These are phyloP conservation scores for Phenganax marumi DNA, from an alignment of 92 coral and sea anemone genomes.

Conservation along the genomic window DNA sequence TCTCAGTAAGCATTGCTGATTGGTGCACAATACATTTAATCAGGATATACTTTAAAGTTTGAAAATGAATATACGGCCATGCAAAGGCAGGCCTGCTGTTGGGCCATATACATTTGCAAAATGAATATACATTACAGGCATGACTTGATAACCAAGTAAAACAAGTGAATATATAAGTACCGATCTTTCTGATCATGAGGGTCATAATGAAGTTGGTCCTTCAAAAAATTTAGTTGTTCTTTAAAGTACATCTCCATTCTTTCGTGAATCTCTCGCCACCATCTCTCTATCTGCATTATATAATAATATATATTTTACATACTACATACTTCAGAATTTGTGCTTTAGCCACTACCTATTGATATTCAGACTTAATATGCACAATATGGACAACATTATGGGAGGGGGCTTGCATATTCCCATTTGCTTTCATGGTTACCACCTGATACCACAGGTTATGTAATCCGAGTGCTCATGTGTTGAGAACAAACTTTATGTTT, in stretches of 20 bases:
- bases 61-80: not conserved
- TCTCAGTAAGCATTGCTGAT: no score
- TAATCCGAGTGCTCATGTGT: no score
- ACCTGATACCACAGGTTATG: no score
- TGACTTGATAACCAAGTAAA: slow-evolving; percentile 4
- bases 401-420: no score
- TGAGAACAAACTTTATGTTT: no score
- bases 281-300: slow-evolving; percentile 21
- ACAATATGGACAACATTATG: no score
- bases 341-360: not conserved
- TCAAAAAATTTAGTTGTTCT: slow-evolving; percentile 24
- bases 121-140: not conserved
- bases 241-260: slow-evolving; percentile 33
- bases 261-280: slow-evolving; percentile 31
- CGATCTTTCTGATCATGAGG: slow-evolving; percentile 23
- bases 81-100: not conserved
- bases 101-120: not conserved
- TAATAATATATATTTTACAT: not conserved
- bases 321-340: not conserved
- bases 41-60: not conserved
- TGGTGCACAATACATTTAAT: no score
- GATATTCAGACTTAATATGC: not conserved
- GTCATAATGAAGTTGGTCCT: slow-evolving; percentile 19
- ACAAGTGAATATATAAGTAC: not conserved
- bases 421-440: no score